phyloP scores from a whole-genome alignment of 2,113 vertebrate species.

The Hypanus sabinus region DNA sequence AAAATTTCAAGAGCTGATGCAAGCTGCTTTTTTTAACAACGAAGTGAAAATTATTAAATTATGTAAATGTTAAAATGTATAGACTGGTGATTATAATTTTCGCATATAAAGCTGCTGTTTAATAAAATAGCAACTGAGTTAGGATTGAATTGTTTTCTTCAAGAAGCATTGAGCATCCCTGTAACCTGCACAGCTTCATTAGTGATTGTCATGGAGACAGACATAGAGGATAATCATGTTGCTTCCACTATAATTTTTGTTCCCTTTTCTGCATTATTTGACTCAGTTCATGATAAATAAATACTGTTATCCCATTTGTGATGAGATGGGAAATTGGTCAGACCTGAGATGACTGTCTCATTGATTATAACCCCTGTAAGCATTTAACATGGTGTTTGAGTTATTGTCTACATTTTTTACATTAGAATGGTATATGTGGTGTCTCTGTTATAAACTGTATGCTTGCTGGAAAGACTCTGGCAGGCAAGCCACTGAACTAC shows the following conservation, averaged over 20 bases:
- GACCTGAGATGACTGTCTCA: not conserved
- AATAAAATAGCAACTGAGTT: conserved; percentile 1
- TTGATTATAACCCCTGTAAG: not conserved
- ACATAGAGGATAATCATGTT: not conserved
- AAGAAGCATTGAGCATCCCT: not conserved
- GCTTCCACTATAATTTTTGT: not conserved
- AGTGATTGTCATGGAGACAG: not conserved
- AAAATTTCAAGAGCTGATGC: not conserved
- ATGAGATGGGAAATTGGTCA: not conserved
- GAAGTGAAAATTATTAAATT: not conserved
- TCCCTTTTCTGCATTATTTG: not conserved
- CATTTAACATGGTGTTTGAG: not conserved
- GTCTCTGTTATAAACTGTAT: not conserved
- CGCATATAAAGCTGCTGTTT: not conserved
- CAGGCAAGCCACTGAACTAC: not conserved
- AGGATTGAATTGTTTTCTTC: not conserved
- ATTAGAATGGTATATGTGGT: not conserved
- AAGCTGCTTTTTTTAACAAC: not conserved
- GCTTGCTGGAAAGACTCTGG: not conserved
- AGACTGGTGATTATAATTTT: not conserved
- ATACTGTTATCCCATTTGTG: not conserved
- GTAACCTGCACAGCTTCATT: not conserved
- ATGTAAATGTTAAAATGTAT: not conserved
- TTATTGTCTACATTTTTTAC: not conserved
- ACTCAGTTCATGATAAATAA: not conserved